Conservation (phyloP, 2,888 invertebrate species). For the Osmoderma eremita region DNA sequence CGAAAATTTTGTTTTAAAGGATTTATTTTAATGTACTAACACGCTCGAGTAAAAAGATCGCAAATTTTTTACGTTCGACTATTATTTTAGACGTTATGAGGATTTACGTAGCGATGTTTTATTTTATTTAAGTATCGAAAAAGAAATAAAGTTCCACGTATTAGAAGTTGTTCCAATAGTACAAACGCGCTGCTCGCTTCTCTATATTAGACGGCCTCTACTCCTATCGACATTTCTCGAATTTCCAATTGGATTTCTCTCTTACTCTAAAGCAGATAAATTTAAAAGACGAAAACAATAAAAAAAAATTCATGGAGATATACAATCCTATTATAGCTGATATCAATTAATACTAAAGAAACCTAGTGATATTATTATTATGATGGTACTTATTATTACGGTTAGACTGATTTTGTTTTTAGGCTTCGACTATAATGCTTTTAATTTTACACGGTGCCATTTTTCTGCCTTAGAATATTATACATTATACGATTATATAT, state of each 20-base stretch:
- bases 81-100: not conserved
- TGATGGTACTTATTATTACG: no score
- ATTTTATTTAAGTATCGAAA: conserved; percentile 2
- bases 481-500: conserved; percentile 38
- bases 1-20: not conserved
- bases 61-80: conserved; percentile 29
- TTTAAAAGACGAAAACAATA: conserved; percentile 7
- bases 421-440: conserved; percentile 25
- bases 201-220: conserved; percentile 8
- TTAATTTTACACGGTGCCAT: conserved; percentile 34
- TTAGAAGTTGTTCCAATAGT: conserved; percentile 14
- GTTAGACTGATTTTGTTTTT: conserved; percentile 41
- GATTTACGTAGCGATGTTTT: not conserved
- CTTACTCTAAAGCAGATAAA: conserved; percentile 3
- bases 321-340: conserved; percentile 16
- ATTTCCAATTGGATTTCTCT: conserved; percentile 1
- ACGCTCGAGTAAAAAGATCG: conserved; percentile 13
- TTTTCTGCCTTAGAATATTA: conserved; percentile 42
- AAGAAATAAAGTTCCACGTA: conserved; percentile 1
- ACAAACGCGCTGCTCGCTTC: conserved; percentile 14
- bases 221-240: conserved; percentile 1
- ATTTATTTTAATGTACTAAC: no score
- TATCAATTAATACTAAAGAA: conserved; percentile 12
- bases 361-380: conserved; percentile 33
- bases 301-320: conserved; percentile 15